Evolutionary conservation across 1,140 invertebrate species (phyloP), one percentile per base, ranked within the genome.

Genomic region (Dinothrombium tinctorium): DNA sequence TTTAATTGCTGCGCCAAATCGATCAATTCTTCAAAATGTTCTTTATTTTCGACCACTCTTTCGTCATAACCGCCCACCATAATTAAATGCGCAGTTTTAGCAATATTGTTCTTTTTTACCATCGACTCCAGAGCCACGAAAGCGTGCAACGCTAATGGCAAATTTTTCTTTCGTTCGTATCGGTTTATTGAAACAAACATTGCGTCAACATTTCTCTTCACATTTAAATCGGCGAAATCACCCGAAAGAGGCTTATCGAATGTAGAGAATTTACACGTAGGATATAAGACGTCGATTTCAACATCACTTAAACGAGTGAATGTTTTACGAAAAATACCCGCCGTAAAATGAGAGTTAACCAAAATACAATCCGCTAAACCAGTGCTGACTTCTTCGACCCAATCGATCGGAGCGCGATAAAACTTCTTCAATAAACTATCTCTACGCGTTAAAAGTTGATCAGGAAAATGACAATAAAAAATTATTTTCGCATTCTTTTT

Each of bases 391-490:
- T 89, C 79, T 61, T 99, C 94, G 0, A 95, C 44, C 65, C 70
- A 84, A 61, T 99, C 82, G 2, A 99, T 59, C 0, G 86, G 77
- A n/a, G 59, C 57, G 28, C 94, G 66, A 59, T 98, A 98, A 0
- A 52, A 3, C 35, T 37, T 47, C 32, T 52, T 52, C 2, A 54
- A 36, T 9, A 40, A 45, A 17, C 21, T 36, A 15, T 55, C 37
- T 29, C 54, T 38, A 7, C 51, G 39, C 0, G 62, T 75, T 2
- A 96, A 62, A 3, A 98, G 62, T 53, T 86, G 76, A 61, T 98
- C 94, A 0, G 94, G 94, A 63, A 87, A 86, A 63, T 99, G 94
- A 51, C 92, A 98, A 52, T 98, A 99, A 60, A 90, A 99, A 5
- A 95, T 56, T 11, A 94, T 66, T 51, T 71, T 62, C 42, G 69